Evolutionary conservation across 92 coral and sea anemone species (phyloP).

Genomic region (Micromussa lordhowensis): DNA sequence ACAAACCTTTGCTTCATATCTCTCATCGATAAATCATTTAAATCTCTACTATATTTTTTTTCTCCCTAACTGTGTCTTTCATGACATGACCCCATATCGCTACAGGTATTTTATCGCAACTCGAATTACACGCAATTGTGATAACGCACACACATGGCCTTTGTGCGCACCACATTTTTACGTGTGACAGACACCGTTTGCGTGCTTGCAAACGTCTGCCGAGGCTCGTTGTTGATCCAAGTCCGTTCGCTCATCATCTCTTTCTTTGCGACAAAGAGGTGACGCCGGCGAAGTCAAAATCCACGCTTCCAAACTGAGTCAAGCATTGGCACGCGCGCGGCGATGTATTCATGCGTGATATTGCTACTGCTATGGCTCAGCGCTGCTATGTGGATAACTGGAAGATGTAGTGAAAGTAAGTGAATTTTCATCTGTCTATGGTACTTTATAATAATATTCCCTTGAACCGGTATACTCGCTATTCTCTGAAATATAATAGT

Average conservation of each 20-base stretch:
- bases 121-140: constrained; percentile 20
- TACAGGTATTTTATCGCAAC: constrained; percentile 10
- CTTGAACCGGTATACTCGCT: neutral
- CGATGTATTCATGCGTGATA: neutral
- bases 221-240: neutral
- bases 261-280: neutral
- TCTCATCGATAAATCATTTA: neutral
- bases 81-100: constrained; percentile 15
- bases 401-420: constrained; percentile 23
- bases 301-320: neutral
- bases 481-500: neutral
- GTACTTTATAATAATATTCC: neutral
- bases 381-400: neutral
- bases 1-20: neutral
- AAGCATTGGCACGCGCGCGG: neutral
- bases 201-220: neutral
- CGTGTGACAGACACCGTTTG: constrained; percentile 14
- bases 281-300: neutral
- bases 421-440: neutral
- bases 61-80: neutral
- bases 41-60: neutral
- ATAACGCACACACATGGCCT: constrained; percentile 21
- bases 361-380: neutral
- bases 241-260: neutral
- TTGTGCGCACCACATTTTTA: constrained; percentile 3